These are phyloP conservation scores for Tyrannus savana DNA, from an alignment of 2,113 vertebrate species.

Conservation along the genomic window DNA sequence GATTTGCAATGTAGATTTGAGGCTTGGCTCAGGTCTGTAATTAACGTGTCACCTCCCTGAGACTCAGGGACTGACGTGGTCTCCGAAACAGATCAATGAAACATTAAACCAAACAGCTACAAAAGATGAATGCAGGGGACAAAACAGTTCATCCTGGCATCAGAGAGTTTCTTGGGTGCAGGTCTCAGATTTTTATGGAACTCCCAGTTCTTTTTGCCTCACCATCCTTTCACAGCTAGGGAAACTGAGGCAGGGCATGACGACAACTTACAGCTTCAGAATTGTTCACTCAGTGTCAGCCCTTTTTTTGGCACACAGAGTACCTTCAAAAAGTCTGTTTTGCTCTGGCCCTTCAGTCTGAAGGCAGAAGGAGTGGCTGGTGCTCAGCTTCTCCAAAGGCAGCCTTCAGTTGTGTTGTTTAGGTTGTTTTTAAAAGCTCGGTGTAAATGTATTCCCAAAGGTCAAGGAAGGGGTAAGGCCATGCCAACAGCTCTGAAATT, in stretches of 20 bases:
- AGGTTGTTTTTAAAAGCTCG: not conserved
- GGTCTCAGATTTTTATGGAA: not conserved
- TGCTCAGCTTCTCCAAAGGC: not conserved
- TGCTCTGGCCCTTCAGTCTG: not conserved
- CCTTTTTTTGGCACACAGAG: not conserved
- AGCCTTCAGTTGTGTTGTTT: not conserved
- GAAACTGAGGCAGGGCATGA: not conserved
- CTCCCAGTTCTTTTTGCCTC: not conserved
- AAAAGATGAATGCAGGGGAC: not conserved
- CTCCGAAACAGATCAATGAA: not conserved
- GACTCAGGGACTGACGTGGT: not conserved
- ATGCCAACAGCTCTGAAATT: not conserved
- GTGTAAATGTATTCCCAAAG: not conserved
- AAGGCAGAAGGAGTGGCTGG: not conserved
- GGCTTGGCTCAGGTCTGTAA: not conserved
- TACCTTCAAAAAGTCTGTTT: not conserved
- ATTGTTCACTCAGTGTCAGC: not conserved
- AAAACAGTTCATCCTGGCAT: not conserved
- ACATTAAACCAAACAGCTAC: not conserved
- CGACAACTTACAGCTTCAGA: not conserved
- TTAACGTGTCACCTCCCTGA: not conserved
- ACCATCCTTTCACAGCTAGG: not conserved
- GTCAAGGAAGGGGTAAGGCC: not conserved
- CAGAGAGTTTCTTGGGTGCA: not conserved
- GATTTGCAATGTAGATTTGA: not conserved